A percentile compares a stretch with the other conserved stretches of the same genome.
Evolutionary conservation across 2,888 invertebrate species (phyloP).

Genomic region (Synergus umbraculus): DNA sequence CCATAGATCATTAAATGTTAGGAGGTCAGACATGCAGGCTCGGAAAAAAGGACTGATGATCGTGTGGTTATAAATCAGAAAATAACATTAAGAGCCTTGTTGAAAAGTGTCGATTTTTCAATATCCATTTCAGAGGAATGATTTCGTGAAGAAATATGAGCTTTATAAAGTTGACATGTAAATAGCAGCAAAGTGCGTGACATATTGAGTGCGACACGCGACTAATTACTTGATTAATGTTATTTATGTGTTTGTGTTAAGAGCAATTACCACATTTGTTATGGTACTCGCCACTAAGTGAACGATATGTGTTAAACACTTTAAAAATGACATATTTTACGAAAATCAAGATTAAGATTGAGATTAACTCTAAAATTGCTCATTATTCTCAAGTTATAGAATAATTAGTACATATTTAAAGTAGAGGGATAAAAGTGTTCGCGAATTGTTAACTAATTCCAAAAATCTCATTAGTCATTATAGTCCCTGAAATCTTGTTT

Average conservation of each 20-base stretch:
- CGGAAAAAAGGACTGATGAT: background rate
- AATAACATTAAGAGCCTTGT: background rate
- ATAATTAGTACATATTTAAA: no score
- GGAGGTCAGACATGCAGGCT: background rate
- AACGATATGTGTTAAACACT: conserved; percentile 5
- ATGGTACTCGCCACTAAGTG: conserved; percentile 24
- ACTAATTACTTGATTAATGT: conserved; percentile 24
- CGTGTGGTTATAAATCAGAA: background rate
- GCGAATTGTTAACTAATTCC: background rate
- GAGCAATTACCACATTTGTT: conserved; percentile 25
- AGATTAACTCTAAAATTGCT: no score
- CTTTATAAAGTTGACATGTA: conserved; percentile 7
- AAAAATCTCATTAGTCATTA: conserved; percentile 8
- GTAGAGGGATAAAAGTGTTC: no score
- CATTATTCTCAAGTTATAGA: no score
- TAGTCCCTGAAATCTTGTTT: conserved; percentile 5
- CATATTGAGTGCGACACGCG: conserved; percentile 16
- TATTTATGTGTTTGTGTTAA: background rate
- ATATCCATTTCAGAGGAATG: background rate
- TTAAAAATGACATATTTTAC: background rate
- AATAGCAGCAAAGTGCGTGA: background rate
- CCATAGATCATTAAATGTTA: conserved; percentile 31
- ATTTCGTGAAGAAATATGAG: background rate
- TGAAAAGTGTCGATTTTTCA: conserved; percentile 2
- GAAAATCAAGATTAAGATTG: background rate